These are phyloP conservation scores for Parazoanthus atlanticus DNA, from an alignment of 92 coral and sea anemone genomes.

Conservation along the genomic window DNA sequence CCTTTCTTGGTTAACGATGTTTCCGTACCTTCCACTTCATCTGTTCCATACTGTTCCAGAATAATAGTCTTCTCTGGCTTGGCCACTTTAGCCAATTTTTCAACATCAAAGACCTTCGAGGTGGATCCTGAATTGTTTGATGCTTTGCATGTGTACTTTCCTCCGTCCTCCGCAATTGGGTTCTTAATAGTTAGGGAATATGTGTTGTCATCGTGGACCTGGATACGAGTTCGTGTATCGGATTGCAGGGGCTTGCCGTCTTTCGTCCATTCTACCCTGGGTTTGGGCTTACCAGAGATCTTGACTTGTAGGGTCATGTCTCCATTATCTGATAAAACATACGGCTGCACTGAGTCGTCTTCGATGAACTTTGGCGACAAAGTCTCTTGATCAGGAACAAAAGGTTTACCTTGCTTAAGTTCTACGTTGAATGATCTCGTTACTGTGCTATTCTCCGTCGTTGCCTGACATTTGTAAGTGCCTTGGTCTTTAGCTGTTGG, in stretches of 20 bases:
- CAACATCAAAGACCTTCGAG: slow-evolving; percentile 20
- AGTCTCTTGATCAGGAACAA: slow-evolving; percentile 9
- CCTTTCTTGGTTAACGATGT: slow-evolving; percentile 2
- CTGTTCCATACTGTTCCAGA: slow-evolving; percentile 21
- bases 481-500: slow-evolving; percentile 79
- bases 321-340: slow-evolving; percentile 55
- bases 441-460: slow-evolving; percentile 66
- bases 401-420: slow-evolving; percentile 14
- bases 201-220: slow-evolving; percentile 53
- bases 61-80: slow-evolving; percentile 33
- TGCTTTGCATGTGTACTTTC: slow-evolving; percentile 69
- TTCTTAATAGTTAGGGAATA: slow-evolving; percentile 54
- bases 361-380: slow-evolving; percentile 79
- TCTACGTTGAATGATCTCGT: slow-evolving; percentile 44
- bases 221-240: slow-evolving; percentile 48
- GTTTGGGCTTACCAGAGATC: slow-evolving; percentile 79
- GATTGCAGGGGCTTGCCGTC: slow-evolving; percentile 45
- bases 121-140: slow-evolving; percentile 74
- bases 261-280: slow-evolving; percentile 85
- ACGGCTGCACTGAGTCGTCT: slow-evolving; percentile 60
- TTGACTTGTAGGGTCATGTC: slow-evolving; percentile 78
- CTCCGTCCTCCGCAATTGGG: slow-evolving; percentile 58
- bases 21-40: slow-evolving; percentile 2
- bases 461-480: slow-evolving; percentile 77
- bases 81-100: slow-evolving; percentile 4